A percentile compares a stretch with the other conserved stretches of the same genome.
Evolutionary conservation across 2,888 invertebrate species (phyloP).

Genomic region (Euphydryas editha): DNA sequence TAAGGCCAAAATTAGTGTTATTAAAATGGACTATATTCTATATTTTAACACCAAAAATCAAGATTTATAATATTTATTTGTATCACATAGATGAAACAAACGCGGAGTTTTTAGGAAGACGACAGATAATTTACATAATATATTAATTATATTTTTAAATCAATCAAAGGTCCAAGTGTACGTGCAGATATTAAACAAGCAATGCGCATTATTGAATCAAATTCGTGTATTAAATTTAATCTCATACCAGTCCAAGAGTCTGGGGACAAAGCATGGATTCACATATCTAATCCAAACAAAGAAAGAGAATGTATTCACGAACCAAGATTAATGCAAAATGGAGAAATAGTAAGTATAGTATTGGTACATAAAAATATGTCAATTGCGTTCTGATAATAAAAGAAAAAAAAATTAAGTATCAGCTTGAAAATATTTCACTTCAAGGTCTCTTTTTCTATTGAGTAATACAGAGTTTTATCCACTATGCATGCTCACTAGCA

Average conservation of each 20-base stretch:
- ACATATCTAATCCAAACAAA: constrained; percentile 56
- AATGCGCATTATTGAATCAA: constrained; percentile 54
- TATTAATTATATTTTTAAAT: not conserved
- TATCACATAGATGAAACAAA: too few relatives aligned
- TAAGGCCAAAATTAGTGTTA: too few relatives aligned
- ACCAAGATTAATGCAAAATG: constrained; percentile 37
- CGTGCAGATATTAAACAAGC: constrained; percentile 47
- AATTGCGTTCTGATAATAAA: not conserved
- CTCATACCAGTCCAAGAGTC: constrained; percentile 32
- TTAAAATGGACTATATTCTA: too few relatives aligned
- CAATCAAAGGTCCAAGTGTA: constrained; percentile 51
- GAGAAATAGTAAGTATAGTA: constrained; percentile 56
- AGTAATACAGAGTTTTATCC: too few relatives aligned
- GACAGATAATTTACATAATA: not conserved
- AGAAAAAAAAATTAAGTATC: not conserved
- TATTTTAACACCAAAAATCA: too few relatives aligned
- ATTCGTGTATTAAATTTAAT: constrained; percentile 60
- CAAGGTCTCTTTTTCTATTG: too few relatives aligned
- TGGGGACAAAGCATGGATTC: constrained; percentile 50
- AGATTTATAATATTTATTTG: too few relatives aligned
- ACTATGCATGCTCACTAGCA: too few relatives aligned
- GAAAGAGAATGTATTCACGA: constrained; percentile 59
- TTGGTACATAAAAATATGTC: not conserved
- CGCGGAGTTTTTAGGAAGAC: too few relatives aligned
- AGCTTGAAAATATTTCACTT: too few relatives aligned